Conservation (phyloP, 2,113 vertebrate genomes). For the Psittacara wagleri region DNA sequence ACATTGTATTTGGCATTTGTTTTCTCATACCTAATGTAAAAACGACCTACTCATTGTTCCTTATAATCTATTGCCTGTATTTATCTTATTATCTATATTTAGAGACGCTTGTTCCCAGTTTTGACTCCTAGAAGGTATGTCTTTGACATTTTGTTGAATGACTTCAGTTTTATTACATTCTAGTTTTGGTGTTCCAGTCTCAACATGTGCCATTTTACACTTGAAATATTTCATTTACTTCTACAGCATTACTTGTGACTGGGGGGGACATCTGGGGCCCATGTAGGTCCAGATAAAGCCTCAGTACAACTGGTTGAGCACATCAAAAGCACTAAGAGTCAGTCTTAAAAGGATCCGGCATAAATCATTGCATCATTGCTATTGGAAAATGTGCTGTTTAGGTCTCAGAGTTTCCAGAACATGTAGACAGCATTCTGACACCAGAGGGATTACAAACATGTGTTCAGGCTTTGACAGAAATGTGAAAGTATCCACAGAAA, state of each 20-base stretch:
- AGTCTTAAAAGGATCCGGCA: background rate
- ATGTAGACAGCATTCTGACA: background rate
- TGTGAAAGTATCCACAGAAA: background rate
- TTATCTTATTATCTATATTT: background rate
- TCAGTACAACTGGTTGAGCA: background rate
- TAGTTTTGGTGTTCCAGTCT: background rate
- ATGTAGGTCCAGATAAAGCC: background rate
- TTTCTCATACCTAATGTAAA: background rate
- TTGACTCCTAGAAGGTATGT: background rate
- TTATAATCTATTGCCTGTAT: background rate
- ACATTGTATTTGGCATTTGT: background rate
- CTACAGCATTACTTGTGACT: background rate
- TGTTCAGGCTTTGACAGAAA: background rate
- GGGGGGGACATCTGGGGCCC: background rate
- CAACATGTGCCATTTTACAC: background rate
- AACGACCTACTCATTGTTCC: rapidly evolving
- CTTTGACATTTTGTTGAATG: background rate
- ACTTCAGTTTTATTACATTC: background rate
- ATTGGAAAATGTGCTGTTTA: background rate
- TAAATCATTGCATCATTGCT: background rate
- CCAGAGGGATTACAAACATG: background rate
- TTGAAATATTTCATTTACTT: background rate
- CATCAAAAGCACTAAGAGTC: background rate
- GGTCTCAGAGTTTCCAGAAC: background rate
- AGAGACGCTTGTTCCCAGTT: background rate